Base-by-base conservation (phyloP, 1,140 invertebrate species). In the Papilio polyxenes region DNA sequence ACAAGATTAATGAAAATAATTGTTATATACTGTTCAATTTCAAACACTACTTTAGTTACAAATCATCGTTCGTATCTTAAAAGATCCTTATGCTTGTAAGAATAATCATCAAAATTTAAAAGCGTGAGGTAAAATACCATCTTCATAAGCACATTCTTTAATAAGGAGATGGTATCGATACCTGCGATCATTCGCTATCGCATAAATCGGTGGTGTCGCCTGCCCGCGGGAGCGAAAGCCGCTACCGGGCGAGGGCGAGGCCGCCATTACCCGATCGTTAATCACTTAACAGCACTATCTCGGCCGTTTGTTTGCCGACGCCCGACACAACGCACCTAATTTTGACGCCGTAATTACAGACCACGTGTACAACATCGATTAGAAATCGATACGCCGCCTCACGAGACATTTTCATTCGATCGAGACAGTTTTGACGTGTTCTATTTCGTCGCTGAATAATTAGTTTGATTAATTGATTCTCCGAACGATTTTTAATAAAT, bases 161-260 rank as follows among this genome's bases (percentile, higher is more conserved):
- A 37, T 72, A 17, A 72, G 37, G 31, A 72, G 31, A 72, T 72
- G 65, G 31, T 15, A 72, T 72, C 23, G 65, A 72, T 72, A 72
- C 11, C 2, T 72, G 65, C 31, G 31, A 72, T 72, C 11, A 15
- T 72, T 72, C 10, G 85, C 84, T 82, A 82, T 84, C 83, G 87
- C 84, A 87, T 87, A 87, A 86, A 85, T 83, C 83, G 76, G 13
- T n/a, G 44, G 48, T 76, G 44, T 76, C 75, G 75, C 75, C 72
- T 62, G 87, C 87, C 89, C 65, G 85, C 83, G 89, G 89, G 88
- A 89, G 88, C 89, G 90, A 91, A 91, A 91, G 90, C 86, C 81
- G 89, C 88, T 85, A 87, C 87, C 82, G 85, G 76, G 44, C 83
- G 88, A 88, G 88, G 82, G 84, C 83, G 83, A 72, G 65, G 65